phyloP scores from a whole-genome alignment of 2,888 invertebrate genomes.

The Stramonita haemastoma region DNA sequence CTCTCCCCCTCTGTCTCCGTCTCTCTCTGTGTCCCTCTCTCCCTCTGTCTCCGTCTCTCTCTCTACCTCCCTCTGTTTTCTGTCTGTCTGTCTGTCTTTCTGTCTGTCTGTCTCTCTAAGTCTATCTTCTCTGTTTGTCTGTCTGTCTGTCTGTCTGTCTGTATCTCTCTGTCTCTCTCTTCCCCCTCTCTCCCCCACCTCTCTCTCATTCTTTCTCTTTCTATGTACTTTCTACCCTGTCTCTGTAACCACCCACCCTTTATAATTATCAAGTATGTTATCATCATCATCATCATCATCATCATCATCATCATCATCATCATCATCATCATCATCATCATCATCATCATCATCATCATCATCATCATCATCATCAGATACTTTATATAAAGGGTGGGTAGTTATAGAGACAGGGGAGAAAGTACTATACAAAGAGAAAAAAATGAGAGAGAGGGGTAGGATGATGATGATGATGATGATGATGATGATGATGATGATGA shows the following conservation, averaged over 20 bases:
- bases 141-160: neutral
- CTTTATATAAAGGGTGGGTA: no score
- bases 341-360: no score
- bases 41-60: no score
- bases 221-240: neutral
- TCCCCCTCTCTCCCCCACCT: neutral
- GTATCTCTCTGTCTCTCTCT: neutral
- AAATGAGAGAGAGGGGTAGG: neutral
- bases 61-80: neutral
- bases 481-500: constrained; percentile 15
- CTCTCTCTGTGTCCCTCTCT: no score
- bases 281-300: neutral
- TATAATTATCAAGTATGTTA: neutral
- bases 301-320: no score
- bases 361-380: no score
- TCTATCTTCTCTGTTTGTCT: neutral
- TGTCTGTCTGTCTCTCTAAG: neutral
- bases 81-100: neutral
- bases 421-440: neutral
- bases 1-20: neutral
- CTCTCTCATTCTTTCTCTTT: neutral
- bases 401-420: neutral
- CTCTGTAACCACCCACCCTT: neutral
- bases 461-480: constrained; percentile 32
- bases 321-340: no score